Evolutionary conservation across 2,113 vertebrate species (phyloP).

Genomic region (Marmota flaviventris): DNA sequence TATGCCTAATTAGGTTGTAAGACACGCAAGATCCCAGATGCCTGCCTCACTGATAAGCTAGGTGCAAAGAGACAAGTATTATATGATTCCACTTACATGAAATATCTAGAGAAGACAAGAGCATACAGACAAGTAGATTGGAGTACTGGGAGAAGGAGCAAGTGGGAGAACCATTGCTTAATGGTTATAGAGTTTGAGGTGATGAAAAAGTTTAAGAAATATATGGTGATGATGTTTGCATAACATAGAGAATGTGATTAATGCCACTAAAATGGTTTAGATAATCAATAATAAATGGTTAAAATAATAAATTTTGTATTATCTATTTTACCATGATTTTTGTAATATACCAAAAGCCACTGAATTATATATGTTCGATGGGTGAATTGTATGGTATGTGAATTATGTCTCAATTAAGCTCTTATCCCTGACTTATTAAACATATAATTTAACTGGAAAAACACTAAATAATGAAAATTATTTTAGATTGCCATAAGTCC

Average conservation of each 20-base stretch:
- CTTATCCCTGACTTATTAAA: not conserved
- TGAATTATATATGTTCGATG: not conserved
- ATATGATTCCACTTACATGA: not conserved
- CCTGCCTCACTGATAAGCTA: not conserved
- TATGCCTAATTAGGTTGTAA: not conserved
- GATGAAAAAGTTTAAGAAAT: constrained; percentile 20
- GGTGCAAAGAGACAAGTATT: not conserved
- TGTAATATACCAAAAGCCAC: not conserved
- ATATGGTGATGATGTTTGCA: not conserved
- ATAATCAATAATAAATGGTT: constrained; percentile 8
- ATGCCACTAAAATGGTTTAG: not conserved
- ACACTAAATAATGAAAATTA: constrained; percentile 33
- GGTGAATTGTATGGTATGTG: not conserved
- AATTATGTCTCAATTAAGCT: not conserved
- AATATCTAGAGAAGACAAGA: not conserved
- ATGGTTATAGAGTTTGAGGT: not conserved
- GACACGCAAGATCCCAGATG: not conserved
- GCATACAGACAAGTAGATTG: not conserved
- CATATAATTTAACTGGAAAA: not conserved
- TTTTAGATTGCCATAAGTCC: not conserved
- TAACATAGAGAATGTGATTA: not conserved
- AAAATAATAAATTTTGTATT: not conserved
- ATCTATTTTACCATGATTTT: not conserved
- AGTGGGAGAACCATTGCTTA: not conserved
- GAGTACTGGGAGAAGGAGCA: not conserved